phyloP scores from a whole-genome alignment of 2,113 vertebrate species.

The Mola mola region DNA sequence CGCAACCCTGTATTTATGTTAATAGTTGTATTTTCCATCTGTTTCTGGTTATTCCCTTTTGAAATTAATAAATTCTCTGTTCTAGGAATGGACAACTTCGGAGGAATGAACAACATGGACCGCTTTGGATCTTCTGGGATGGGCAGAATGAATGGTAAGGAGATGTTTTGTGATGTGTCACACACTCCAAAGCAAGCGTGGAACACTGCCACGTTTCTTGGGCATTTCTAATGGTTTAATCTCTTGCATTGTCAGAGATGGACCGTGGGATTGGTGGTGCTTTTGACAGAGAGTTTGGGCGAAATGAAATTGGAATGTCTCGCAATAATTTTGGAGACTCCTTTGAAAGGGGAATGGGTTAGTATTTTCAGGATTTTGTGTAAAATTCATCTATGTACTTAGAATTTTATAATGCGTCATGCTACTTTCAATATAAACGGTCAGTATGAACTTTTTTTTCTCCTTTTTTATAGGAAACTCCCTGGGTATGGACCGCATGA shows the following conservation, averaged over 20 bases:
- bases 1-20: not conserved
- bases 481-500: conserved; percentile 88
- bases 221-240: conserved; percentile 62
- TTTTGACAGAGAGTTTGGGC: conserved; percentile 88
- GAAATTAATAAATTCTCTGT: not conserved
- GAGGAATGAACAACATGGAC: conserved; percentile 89
- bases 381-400: too few relatives aligned
- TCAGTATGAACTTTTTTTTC: too few relatives aligned
- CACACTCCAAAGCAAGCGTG: conserved; percentile 23
- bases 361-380: conserved; percentile 63
- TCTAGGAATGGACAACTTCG: conserved; percentile 94
- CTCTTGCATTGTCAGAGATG: conserved; percentile 85
- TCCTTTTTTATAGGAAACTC: conserved; percentile 71
- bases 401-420: too few relatives aligned
- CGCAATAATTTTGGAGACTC: conserved; percentile 89
- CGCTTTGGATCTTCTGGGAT: conserved; percentile 92
- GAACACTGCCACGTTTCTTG: conserved; percentile 22
- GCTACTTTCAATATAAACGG: too few relatives aligned
- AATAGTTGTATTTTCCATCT: not conserved
- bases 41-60: not conserved
- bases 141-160: conserved; percentile 92
- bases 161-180: not conserved
- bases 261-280: conserved; percentile 88
- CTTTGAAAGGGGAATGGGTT: conserved; percentile 90
- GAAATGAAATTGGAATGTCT: conserved; percentile 92